Evolutionary conservation across 2,888 invertebrate genomes (phyloP).

Genomic region (Carcina quercana): DNA sequence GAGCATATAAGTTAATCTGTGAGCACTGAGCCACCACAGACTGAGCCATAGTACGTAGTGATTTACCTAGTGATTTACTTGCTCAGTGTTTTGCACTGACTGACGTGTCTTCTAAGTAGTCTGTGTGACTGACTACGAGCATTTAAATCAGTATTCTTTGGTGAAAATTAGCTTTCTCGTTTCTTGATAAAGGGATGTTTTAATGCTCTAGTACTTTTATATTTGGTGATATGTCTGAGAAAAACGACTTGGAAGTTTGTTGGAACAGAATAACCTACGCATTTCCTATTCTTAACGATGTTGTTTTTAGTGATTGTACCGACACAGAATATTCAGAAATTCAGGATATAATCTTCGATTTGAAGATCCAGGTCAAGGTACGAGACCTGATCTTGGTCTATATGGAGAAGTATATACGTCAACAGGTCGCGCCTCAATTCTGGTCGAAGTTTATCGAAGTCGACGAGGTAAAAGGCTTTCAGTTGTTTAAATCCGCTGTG

Average conservation of each 20-base stretch:
- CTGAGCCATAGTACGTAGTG: too few species aligned
- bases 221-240: conserved; percentile 44
- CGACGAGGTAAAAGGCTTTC: conserved; percentile 75
- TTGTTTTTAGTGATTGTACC: conserved; percentile 48
- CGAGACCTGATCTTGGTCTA: conserved; percentile 54
- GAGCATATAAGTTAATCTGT: too few species aligned
- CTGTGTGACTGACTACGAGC: too few species aligned
- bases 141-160: too few species aligned
- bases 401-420: conserved; percentile 76
- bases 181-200: too few species aligned
- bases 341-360: conserved; percentile 47
- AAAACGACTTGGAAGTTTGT: conserved; percentile 47
- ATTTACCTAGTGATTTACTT: too few species aligned
- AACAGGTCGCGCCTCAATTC: conserved; percentile 76
- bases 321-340: conserved; percentile 54
- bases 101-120: too few species aligned
- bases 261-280: conserved; percentile 65
- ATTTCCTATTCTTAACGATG: conserved; percentile 59
- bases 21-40: too few species aligned
- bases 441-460: conserved; percentile 77
- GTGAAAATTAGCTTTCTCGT: too few species aligned
- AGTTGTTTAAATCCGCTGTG: conserved; percentile 79
- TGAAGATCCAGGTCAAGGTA: conserved; percentile 55
- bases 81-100: too few species aligned
- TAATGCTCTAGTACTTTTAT: too few species aligned